These are phyloP conservation scores for Gambusia affinis DNA, from an alignment of 2,113 vertebrate species.

Conservation along the genomic window DNA sequence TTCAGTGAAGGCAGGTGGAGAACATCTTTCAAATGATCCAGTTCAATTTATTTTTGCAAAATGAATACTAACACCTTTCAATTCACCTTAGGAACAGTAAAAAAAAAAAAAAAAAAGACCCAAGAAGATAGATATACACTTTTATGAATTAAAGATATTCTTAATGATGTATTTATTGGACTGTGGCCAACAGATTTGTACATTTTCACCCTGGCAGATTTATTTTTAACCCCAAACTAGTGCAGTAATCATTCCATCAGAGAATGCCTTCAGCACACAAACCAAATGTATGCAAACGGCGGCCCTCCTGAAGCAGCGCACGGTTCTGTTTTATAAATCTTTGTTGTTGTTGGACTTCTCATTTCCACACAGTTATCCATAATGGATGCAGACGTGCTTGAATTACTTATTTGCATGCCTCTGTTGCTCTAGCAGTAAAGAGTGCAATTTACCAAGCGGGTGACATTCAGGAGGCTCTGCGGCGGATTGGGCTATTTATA, in stretches of 20 bases:
- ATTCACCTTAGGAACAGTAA: neutral
- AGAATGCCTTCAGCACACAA: neutral
- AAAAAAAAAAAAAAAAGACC: neutral
- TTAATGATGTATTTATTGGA: neutral
- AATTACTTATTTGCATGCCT: neutral
- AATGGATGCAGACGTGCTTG: neutral
- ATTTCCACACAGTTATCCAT: constrained; percentile 5
- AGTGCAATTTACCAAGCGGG: constrained; percentile 1
- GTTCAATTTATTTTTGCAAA: no score
- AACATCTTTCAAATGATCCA: no score
- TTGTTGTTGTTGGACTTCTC: neutral
- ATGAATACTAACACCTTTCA: no score
- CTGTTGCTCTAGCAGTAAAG: neutral
- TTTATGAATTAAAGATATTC: neutral
- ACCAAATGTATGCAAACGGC: neutral
- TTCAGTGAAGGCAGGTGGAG: no score
- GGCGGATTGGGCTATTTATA: neutral
- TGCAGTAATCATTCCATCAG: neutral
- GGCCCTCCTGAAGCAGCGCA: neutral
- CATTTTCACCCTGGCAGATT: neutral
- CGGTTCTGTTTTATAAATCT: neutral
- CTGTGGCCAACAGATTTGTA: neutral
- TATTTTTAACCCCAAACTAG: neutral
- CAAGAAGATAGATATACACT: neutral
- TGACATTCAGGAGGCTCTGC: constrained; percentile 1